phyloP scores from a whole-genome alignment of 2,113 vertebrate species.

The Microcebus tavaratra region DNA sequence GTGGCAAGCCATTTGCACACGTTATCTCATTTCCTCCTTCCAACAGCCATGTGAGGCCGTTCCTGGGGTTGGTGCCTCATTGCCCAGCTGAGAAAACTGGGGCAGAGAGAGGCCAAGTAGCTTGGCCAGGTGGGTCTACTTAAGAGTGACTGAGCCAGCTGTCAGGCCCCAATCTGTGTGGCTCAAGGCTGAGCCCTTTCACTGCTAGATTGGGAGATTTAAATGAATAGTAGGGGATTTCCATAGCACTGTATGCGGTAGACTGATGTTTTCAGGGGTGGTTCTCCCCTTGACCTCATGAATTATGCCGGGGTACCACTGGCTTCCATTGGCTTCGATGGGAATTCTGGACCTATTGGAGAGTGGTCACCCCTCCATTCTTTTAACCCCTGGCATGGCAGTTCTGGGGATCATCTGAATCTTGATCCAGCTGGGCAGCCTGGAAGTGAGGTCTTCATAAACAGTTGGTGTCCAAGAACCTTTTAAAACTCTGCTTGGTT shows the following conservation, averaged over 20 bases:
- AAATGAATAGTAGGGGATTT: fast-evolving
- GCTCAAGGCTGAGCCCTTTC: neutral
- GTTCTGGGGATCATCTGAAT: neutral
- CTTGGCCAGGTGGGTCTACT: too few relatives aligned
- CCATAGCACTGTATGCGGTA: fast-evolving
- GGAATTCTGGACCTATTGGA: neutral
- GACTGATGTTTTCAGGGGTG: neutral
- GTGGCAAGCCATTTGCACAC: neutral
- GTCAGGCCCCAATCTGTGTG: neutral
- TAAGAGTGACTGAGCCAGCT: neutral
- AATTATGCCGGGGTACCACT: neutral
- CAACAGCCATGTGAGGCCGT: fast-evolving
- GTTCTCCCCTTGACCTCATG: neutral
- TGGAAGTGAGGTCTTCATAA: neutral
- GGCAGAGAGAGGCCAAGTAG: neutral
- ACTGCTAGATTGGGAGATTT: too few relatives aligned
- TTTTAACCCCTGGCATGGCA: neutral
- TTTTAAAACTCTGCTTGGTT: neutral
- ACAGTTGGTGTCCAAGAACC: neutral
- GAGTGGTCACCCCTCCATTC: neutral
- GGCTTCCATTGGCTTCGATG: too few relatives aligned
- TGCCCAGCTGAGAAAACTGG: neutral
- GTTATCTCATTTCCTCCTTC: neutral
- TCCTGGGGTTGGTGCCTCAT: neutral
- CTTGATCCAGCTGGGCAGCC: neutral